A percentile compares a stretch with the other conserved stretches of the same genome.
Conservation (phyloP, 2,797 vertebrate genomes). For the Triplophysa yarkandensis region DNA sequence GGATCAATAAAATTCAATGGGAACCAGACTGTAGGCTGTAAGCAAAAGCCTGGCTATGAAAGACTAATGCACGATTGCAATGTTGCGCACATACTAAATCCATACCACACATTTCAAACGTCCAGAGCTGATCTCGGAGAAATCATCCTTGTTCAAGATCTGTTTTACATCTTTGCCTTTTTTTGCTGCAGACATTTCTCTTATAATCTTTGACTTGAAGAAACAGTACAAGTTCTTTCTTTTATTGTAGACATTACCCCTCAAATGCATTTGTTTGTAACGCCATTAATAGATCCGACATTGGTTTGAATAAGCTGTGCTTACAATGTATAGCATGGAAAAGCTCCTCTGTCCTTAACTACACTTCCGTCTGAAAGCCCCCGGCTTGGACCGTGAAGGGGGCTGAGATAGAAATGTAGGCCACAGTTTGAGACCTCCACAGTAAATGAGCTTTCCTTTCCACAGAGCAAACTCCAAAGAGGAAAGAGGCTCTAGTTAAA, state of each 20-base stretch:
- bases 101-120: not conserved
- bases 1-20: not conserved
- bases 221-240: not conserved
- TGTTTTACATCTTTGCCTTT: conserved; percentile 15
- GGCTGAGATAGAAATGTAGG: conserved; percentile 48
- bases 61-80: not conserved
- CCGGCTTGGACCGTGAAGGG: conserved; percentile 11
- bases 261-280: conserved; percentile 1
- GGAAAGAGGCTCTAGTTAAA: conserved; percentile 48
- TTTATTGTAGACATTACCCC: not conserved
- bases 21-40: not conserved
- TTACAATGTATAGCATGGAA: conserved; percentile 40
- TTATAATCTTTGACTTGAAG: conserved; percentile 19
- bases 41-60: conserved; percentile 14
- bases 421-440: conserved; percentile 44
- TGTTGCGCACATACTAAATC: not conserved
- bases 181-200: not conserved
- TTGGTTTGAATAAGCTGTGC: conserved; percentile 3
- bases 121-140: conserved; percentile 18
- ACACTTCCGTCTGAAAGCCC: conserved; percentile 13
- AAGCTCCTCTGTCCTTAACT: conserved; percentile 26
- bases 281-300: conserved; percentile 13
- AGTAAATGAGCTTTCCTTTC: conserved; percentile 45
- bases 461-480: conserved; percentile 18
- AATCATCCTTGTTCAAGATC: not conserved